A percentile compares a stretch with the other conserved stretches of the same genome.
phyloP scores from a whole-genome alignment of 1,140 invertebrate species.

The Ephestia elutella region DNA sequence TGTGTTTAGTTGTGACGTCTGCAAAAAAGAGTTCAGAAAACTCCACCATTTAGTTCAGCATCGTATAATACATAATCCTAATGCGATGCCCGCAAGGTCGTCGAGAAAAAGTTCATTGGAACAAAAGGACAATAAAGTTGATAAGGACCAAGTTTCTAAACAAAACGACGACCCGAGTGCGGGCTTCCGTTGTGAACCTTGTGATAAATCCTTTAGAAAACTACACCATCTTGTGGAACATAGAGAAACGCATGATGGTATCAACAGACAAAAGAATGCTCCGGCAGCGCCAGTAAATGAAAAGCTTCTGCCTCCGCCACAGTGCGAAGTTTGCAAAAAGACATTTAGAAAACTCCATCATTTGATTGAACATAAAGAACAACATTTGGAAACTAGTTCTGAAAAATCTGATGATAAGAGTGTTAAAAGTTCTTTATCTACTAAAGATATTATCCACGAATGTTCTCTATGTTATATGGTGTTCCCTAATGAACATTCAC shows the following conservation, averaged over 20 bases:
- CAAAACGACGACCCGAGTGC: slow-evolving; percentile 53
- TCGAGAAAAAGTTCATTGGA: slow-evolving; percentile 55
- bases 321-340: slow-evolving; percentile 69
- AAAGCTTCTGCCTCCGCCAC: slow-evolving; percentile 32
- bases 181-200: slow-evolving; percentile 71
- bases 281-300: slow-evolving; percentile 21
- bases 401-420: slow-evolving; percentile 66
- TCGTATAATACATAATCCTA: slow-evolving; percentile 58
- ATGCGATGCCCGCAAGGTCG: slow-evolving; percentile 23
- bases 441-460: slow-evolving; percentile 72
- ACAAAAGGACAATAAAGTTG: slow-evolving; percentile 37
- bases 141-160: slow-evolving; percentile 30
- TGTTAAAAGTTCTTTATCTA: slow-evolving; percentile 57
- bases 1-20: slow-evolving; percentile 66
- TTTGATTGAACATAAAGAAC: slow-evolving; percentile 67
- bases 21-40: slow-evolving; percentile 69
- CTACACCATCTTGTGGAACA: slow-evolving; percentile 71
- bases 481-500: slow-evolving; percentile 70
- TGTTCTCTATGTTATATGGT: slow-evolving; percentile 73
- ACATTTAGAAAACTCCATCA: slow-evolving; percentile 67
- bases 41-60: slow-evolving; percentile 70
- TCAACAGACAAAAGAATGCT: slow-evolving; percentile 47
- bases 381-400: slow-evolving; percentile 63
- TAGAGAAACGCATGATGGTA: slow-evolving; percentile 64
- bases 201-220: slow-evolving; percentile 72